Base-by-base conservation (phyloP, 2,888 invertebrate genomes). In the Parnassius mnemosyne region DNA sequence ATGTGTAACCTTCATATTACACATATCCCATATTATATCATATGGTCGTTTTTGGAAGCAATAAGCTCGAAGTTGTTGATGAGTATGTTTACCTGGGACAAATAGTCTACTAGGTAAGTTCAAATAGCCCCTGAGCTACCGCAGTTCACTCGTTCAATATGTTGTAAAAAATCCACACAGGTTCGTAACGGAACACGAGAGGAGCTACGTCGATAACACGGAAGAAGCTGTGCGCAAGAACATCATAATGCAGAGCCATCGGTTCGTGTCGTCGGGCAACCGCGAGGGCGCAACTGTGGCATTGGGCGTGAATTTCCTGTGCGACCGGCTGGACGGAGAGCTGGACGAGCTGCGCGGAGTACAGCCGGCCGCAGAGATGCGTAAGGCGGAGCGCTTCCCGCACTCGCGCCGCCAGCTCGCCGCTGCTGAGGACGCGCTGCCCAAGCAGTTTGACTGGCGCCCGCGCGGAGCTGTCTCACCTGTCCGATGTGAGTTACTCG, bases 141-240 rank as follows among this genome's bases (percentile, higher is more conserved):
- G 12, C 12, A 9, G 13, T 16, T 51, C 10, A 41, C n/a, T 44
- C 34, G 5, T n/a, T 60, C 42, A 16, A 34, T 34, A 5, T 34
- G 34, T 34, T 34, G 7, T 34, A 34, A 34, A 43, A 20, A 43
- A 43, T 43, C 43, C 43, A 11, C 11, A 10, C 77, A 87, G 87
- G 25, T 89, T 77, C 69, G 78, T 80, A 61, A 11, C 41, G 9
- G 66, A 74, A 49, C 80, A 75, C 72, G 61, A 68, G 1, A 80
- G 89, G 1, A 67, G 68, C 5, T 90, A 87, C 74, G 59, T 65
- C 10, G 83, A 88, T 68, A 71, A 74, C 41, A 57, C 69, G 0
- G 89, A 90, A 67, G 83, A 83, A 65, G 83, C 88, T 10, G 72
- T 89, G 46, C 83, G 89, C 54, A 87, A 84, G 72, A 83, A 79